A percentile compares a stretch with the other conserved stretches of the same genome.
phyloP scores from a whole-genome alignment of 2,113 vertebrate genomes.

The Zeus faber region DNA sequence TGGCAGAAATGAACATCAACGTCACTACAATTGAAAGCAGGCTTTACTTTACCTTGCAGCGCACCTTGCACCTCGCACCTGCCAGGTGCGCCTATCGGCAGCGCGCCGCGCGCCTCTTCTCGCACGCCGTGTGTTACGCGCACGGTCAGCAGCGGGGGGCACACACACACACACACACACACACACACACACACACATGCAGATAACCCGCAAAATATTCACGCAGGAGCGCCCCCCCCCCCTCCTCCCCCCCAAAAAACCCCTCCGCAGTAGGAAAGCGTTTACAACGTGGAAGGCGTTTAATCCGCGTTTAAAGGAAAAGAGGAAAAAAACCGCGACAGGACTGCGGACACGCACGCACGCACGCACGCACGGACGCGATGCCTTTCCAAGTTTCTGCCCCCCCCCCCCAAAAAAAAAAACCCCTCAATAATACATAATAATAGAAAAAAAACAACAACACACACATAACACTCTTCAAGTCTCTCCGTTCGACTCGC shows the following conservation, averaged over 20 bases:
- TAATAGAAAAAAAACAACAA: no score
- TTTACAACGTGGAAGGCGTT: no score
- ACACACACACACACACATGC: conserved; percentile 35
- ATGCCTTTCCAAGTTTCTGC: not conserved
- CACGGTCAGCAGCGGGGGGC: not conserved
- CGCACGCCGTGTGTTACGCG: conserved; percentile 34
- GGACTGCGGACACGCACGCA: not conserved
- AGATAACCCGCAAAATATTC: not conserved
- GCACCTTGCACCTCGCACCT: not conserved
- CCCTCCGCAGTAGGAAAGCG: no score
- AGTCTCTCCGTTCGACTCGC: no score
- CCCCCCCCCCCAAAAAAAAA: not conserved
- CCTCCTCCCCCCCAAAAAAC: no score
- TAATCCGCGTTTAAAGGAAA: no score
- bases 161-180: conserved; percentile 34
- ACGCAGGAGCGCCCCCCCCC: no score
- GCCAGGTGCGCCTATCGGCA: not conserved
- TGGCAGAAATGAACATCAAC: no score
- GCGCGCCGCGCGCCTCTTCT: no score
- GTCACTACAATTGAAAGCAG: not conserved
- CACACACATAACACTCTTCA: no score
- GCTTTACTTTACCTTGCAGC: not conserved
- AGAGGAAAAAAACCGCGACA: no score
- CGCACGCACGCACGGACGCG: not conserved
- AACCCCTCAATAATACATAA: no score